Conservation (phyloP, 2,888 invertebrate genomes). For the Pyralis farinalis region DNA sequence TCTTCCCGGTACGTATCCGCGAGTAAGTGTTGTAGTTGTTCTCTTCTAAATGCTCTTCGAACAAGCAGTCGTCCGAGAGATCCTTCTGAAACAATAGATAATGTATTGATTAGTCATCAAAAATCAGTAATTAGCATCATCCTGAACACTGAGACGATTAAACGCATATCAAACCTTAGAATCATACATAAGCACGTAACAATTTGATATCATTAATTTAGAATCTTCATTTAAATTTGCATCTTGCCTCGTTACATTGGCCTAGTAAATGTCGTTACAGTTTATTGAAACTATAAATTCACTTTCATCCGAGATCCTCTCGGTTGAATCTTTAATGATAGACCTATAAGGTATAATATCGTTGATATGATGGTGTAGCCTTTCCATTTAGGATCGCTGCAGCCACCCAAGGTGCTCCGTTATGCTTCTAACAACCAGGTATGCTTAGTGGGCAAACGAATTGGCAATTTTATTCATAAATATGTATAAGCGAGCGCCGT, state of each 20-base stretch:
- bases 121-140: background rate
- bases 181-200: background rate
- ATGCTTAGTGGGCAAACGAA: constrained; percentile 29
- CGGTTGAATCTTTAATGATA: constrained; percentile 2
- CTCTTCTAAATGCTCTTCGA: constrained; percentile 92
- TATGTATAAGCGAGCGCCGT: constrained; percentile 58
- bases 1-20: constrained; percentile 83
- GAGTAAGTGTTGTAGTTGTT: constrained; percentile 94
- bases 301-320: constrained; percentile 20
- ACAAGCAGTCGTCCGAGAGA: constrained; percentile 91
- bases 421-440: constrained; percentile 39
- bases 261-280: constrained; percentile 1
- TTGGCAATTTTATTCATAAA: constrained; percentile 63
- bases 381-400: constrained; percentile 43
- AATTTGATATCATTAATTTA: background rate
- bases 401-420: constrained; percentile 30
- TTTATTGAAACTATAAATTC: constrained; percentile 7
- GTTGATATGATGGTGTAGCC: constrained; percentile 34
- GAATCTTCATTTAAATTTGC: constrained; percentile 1
- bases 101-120: constrained; percentile 28
- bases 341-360: constrained; percentile 4
- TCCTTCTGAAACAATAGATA: constrained; percentile 88
- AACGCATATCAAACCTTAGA: background rate
- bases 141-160: background rate
- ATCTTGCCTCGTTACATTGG: background rate